Conservation (phyloP, 2,888 invertebrate species). For the Lasioglossum marginatum region DNA sequence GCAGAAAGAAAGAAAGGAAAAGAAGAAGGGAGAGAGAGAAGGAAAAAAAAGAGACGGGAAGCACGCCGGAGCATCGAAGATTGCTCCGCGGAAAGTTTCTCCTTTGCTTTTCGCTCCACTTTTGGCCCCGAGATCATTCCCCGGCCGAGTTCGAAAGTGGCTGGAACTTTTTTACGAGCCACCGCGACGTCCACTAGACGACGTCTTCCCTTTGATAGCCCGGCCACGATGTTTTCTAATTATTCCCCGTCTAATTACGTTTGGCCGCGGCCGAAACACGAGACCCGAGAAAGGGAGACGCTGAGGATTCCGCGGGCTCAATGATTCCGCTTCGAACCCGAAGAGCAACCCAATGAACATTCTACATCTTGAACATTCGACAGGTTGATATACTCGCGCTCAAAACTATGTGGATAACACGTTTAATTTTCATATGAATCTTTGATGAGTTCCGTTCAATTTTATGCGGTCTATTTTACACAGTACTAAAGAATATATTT, state of each 20-base stretch:
- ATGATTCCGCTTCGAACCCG: not conserved
- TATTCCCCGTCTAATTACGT: constrained; percentile 29
- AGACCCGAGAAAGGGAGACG: not conserved
- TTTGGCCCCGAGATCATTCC: constrained; percentile 55
- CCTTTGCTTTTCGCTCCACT: constrained; percentile 60
- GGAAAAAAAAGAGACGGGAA: constrained; percentile 17
- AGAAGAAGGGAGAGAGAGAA: no score
- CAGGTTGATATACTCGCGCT: no score
- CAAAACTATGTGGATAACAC: no score
- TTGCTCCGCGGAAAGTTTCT: constrained; percentile 57
- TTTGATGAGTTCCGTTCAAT: no score
- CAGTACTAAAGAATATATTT: no score
- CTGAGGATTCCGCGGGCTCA: not conserved
- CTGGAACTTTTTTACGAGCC: constrained; percentile 37
- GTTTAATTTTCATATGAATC: no score
- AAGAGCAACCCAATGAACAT: not conserved
- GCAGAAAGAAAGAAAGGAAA: not conserved
- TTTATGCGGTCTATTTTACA: no score
- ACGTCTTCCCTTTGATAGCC: constrained; percentile 17
- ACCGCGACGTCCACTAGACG: constrained; percentile 22
- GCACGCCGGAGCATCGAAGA: constrained; percentile 53
- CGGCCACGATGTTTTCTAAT: constrained; percentile 29
- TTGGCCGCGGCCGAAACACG: constrained; percentile 6
- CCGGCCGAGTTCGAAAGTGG: constrained; percentile 44
- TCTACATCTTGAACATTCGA: not conserved